phyloP scores from a whole-genome alignment of 2,888 invertebrate genomes.

The Dyspetes luteomarginatus region DNA sequence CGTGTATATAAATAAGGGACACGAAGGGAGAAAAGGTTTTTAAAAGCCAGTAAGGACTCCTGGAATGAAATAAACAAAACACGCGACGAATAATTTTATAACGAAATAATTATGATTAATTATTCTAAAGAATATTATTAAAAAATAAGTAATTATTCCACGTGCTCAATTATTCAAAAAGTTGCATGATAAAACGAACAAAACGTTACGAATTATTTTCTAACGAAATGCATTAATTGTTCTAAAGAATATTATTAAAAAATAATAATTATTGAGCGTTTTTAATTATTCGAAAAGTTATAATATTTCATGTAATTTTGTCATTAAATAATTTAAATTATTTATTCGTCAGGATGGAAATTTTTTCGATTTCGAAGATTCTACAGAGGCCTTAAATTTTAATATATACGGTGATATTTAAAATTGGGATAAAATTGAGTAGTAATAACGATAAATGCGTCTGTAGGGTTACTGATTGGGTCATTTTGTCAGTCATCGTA shows the following conservation, averaged over 20 bases:
- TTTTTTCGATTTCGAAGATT: too few species aligned
- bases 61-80: too few species aligned
- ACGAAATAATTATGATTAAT: not conserved
- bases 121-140: not conserved
- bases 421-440: constrained; percentile 15
- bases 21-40: not conserved
- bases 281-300: too few species aligned
- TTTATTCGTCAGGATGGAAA: too few species aligned
- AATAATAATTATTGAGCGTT: too few species aligned
- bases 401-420: too few species aligned
- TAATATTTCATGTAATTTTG: too few species aligned
- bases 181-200: not conserved
- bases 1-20: constrained; percentile 3
- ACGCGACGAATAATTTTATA: not conserved
- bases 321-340: too few species aligned
- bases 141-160: not conserved
- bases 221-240: too few species aligned
- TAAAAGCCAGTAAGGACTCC: not conserved
- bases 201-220: too few species aligned
- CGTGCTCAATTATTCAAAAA: not conserved
- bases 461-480: constrained; percentile 31
- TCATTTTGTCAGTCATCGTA: constrained; percentile 50
- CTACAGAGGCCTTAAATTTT: too few species aligned
- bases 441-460: constrained; percentile 38
- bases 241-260: too few species aligned